A percentile compares a stretch with the other conserved stretches of the same genome.
These are phyloP conservation scores for Menidia menidia DNA, from an alignment of 2,797 vertebrate genomes.

Conservation along the genomic window DNA sequence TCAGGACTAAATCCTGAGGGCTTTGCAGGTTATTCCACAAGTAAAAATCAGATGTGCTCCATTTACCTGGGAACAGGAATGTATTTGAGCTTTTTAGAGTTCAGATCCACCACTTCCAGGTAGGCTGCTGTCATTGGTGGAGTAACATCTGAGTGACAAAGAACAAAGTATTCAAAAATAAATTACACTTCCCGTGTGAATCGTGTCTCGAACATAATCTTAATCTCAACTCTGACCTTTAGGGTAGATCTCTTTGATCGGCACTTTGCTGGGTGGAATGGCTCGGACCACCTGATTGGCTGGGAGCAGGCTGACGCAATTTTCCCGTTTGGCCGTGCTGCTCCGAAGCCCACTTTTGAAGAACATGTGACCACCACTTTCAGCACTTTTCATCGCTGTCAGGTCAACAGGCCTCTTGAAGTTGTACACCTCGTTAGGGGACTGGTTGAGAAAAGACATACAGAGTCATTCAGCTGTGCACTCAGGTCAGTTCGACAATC, in stretches of 20 bases:
- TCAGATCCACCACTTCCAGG: conserved; percentile 95
- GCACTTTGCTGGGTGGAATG: conserved; percentile 88
- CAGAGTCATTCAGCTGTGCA: neutral
- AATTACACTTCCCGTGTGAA: neutral
- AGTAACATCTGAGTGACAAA: conserved; percentile 83
- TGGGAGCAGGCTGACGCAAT: conserved; percentile 87
- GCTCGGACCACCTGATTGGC: conserved; percentile 93
- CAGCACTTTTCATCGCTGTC: conserved; percentile 63
- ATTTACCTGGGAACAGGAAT: conserved; percentile 93
- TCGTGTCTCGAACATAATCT: rapidly evolving
- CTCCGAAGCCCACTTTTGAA: conserved; percentile 81
- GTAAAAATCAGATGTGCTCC: neutral
- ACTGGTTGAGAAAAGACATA: conserved; percentile 78
- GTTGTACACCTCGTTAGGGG: conserved; percentile 93
- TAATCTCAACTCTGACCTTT: conserved; percentile 86
- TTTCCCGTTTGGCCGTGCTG: conserved; percentile 82
- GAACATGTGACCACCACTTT: conserved; percentile 68
- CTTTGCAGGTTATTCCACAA: neutral
- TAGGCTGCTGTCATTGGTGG: conserved; percentile 90
- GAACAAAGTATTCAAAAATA: neutral
- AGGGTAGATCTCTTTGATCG: conserved; percentile 91
- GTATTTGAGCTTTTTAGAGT: conserved; percentile 94
- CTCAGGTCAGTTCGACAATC: too few relatives aligned
- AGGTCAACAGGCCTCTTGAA: conserved; percentile 86
- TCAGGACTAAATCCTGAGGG: too few relatives aligned